phyloP scores from a whole-genome alignment of 2,797 vertebrate species.

The Cryptoblepharus egeriae region DNA sequence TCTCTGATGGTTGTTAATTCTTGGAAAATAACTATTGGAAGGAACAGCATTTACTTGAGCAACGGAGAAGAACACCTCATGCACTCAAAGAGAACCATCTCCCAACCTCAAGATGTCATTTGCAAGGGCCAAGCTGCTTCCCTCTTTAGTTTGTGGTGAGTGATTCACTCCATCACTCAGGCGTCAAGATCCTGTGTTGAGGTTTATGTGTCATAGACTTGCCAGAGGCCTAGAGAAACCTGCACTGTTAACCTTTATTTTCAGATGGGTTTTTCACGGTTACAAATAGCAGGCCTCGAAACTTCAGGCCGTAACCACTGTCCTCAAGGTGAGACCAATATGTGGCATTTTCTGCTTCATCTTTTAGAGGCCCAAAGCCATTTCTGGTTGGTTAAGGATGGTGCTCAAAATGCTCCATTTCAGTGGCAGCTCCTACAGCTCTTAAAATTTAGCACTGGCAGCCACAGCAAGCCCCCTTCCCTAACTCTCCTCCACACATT shows the following conservation, averaged over 20 bases:
- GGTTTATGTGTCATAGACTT: not conserved
- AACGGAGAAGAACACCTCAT: not conserved
- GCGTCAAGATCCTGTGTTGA: accelerated
- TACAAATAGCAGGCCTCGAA: not conserved
- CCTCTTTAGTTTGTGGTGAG: accelerated
- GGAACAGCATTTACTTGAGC: constrained; percentile 13
- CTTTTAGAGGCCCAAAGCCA: not conserved
- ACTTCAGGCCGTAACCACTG: accelerated
- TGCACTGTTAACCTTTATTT: accelerated
- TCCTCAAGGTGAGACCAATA: not conserved
- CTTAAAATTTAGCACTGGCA: not conserved
- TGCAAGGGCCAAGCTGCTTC: not conserved
- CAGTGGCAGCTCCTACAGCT: not conserved
- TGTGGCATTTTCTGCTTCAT: not conserved
- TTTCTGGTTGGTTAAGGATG: not conserved
- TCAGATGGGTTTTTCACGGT: not conserved
- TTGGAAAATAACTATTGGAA: accelerated
- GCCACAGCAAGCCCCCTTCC: not conserved
- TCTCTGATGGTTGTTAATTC: not conserved
- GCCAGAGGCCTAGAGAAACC: not conserved
- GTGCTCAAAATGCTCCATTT: not conserved
- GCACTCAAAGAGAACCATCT: constrained; percentile 3
- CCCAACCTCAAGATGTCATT: not conserved
- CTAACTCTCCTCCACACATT: not conserved
- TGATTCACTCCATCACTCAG: accelerated